A percentile compares a stretch with the other conserved stretches of the same genome.
Conservation (phyloP, 2,113 vertebrate species). For the Platichthys flesus region DNA sequence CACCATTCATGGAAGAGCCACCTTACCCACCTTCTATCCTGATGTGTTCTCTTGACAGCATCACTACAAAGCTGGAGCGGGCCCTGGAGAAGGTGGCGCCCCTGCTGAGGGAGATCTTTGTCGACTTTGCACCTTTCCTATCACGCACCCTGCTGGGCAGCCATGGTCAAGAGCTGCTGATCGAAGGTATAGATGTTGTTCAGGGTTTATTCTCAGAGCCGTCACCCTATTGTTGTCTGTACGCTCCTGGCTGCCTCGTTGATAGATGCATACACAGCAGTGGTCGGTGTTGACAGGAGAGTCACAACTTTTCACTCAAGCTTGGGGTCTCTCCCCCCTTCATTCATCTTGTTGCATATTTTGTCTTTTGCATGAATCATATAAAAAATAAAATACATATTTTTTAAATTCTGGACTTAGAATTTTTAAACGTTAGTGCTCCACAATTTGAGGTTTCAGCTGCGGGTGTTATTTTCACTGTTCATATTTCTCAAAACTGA, state of each 20-base stretch:
- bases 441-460: slow-evolving; percentile 26
- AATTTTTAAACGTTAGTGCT: slow-evolving; percentile 46
- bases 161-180: slow-evolving; percentile 97
- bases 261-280: slow-evolving; percentile 28
- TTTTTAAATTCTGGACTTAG: neutral
- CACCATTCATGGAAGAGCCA: slow-evolving; percentile 10
- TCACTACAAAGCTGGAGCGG: slow-evolving; percentile 96
- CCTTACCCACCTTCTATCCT: neutral
- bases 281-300: slow-evolving; percentile 35
- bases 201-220: neutral
- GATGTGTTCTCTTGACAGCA: slow-evolving; percentile 83
- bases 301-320: no score
- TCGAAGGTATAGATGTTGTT: slow-evolving; percentile 91
- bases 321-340: slow-evolving; percentile 15
- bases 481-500: neutral
- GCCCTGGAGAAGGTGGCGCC: slow-evolving; percentile 97
- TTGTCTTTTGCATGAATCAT: neutral
- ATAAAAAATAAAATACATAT: no score
- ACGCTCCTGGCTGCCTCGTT: neutral
- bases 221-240: slow-evolving; percentile 11
- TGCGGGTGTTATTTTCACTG: slow-evolving; percentile 27
- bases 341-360: slow-evolving; percentile 37
- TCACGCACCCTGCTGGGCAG: slow-evolving; percentile 96
- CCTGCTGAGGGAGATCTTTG: slow-evolving; percentile 96
- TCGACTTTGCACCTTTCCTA: slow-evolving; percentile 98